Percentiles rank a stretch among this genome's conserved stretches.
phyloP scores from a whole-genome alignment of 2,888 invertebrate genomes.

The Metalampra italica region DNA sequence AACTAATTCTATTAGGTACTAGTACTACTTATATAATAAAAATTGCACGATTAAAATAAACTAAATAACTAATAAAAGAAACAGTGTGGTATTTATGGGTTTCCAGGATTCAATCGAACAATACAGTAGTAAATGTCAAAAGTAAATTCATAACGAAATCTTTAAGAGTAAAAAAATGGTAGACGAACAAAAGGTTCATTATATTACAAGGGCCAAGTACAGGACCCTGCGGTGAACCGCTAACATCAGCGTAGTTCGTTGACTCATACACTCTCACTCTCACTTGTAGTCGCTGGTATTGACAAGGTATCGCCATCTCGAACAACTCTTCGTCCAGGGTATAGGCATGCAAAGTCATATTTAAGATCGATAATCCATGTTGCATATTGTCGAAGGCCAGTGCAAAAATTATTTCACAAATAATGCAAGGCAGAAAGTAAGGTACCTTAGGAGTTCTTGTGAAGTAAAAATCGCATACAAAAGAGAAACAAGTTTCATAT shows the following conservation, averaged over 20 bases:
- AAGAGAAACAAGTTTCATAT: too few relatives aligned
- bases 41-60: too few relatives aligned
- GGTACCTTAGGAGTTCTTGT: too few relatives aligned
- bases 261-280: constrained; percentile 46
- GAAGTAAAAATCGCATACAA: too few relatives aligned
- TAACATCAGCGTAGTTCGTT: constrained; percentile 42
- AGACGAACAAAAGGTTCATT: constrained; percentile 32
- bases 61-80: neutral
- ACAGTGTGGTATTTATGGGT: neutral
- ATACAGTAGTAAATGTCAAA: constrained; percentile 13
- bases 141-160: constrained; percentile 31
- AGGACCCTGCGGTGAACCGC: constrained; percentile 50
- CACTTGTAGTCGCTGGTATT: constrained; percentile 15
- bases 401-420: constrained; percentile 21
- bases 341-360: constrained; percentile 5
- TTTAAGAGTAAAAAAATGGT: constrained; percentile 25
- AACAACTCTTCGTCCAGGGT: neutral
- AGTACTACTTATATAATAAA: too few relatives aligned
- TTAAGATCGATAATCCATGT: neutral
- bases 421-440: constrained; percentile 18
- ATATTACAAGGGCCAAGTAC: constrained; percentile 25
- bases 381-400: constrained; percentile 21
- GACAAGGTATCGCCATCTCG: constrained; percentile 8
- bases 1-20: too few relatives aligned
- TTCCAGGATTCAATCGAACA: constrained; percentile 27